phyloP scores from a whole-genome alignment of 1,140 invertebrate species.

The Brachionus paranguensis region DNA sequence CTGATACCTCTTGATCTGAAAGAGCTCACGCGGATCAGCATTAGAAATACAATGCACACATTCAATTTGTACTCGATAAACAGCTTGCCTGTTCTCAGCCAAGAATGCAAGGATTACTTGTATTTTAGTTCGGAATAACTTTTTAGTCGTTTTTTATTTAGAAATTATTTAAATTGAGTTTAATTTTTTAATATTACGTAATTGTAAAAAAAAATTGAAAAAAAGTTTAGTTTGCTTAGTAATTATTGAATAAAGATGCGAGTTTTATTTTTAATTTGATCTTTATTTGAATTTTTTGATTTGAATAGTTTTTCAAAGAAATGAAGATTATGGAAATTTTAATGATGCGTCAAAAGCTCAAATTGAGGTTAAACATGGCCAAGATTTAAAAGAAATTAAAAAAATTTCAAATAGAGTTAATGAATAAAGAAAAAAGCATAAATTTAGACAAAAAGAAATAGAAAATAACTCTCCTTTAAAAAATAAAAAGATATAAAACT shows the following conservation, averaged over 20 bases:
- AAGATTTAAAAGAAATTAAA: too few species aligned
- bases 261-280: neutral
- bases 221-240: neutral
- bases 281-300: too few species aligned
- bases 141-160: neutral
- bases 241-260: neutral
- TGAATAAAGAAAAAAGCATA: too few species aligned
- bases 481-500: too few species aligned
- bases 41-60: slow-evolving; percentile 9
- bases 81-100: neutral
- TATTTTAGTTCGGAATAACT: slow-evolving; percentile 6
- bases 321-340: too few species aligned
- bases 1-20: slow-evolving; percentile 19
- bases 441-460: too few species aligned
- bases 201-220: neutral
- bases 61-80: neutral
- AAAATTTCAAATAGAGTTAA: too few species aligned
- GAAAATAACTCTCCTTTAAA: too few species aligned
- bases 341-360: too few species aligned
- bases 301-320: neutral
- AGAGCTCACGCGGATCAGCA: neutral
- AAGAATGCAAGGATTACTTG: slow-evolving; percentile 33
- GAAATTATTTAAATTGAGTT: neutral
- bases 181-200: neutral
- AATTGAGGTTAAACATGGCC: too few species aligned